Evolutionary conservation across 2,888 invertebrate genomes (phyloP).

Genomic region (Hoplodrina ambigua): DNA sequence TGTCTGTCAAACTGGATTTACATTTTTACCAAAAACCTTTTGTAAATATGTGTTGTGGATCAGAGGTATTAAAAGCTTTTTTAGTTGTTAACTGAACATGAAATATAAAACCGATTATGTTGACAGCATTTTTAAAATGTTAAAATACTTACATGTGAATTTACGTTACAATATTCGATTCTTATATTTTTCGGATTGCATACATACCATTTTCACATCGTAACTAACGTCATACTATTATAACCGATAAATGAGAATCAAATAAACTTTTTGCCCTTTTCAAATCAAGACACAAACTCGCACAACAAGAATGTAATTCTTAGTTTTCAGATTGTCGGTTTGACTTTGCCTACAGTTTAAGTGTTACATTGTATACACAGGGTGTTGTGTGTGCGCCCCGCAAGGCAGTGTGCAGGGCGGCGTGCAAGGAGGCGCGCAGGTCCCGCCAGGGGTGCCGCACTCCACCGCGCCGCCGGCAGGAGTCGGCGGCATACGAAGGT

Average conservation of each 20-base stretch:
- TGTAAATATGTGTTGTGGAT: conserved; percentile 16
- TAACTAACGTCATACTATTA: conserved; percentile 22
- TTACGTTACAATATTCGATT: conserved; percentile 5
- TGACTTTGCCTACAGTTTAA: conserved; percentile 51
- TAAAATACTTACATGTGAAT: background rate
- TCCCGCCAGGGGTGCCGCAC: conserved; percentile 87
- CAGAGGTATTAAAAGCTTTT: conserved; percentile 33
- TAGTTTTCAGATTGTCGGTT: conserved; percentile 23
- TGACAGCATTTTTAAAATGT: background rate
- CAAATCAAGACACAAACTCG: background rate
- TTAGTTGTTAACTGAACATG: conserved; percentile 1
- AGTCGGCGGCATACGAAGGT: conserved; percentile 91
- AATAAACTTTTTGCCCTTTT: background rate
- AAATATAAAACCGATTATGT: conserved; percentile 2
- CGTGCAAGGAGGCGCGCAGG: conserved; percentile 88
- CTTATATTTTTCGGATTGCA: background rate
- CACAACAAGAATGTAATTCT: conserved; percentile 1
- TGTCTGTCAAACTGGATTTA: conserved; percentile 25
- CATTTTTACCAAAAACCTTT: conserved; percentile 23
- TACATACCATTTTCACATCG: background rate
- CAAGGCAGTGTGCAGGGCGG: conserved; percentile 91
- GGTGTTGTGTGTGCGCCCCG: conserved; percentile 90
- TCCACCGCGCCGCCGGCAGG: conserved; percentile 89
- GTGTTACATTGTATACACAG: conserved; percentile 72
- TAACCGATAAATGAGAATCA: background rate